Evolutionary conservation across 1,140 invertebrate genomes (phyloP).

Genomic region (Trichonephila inaurata): DNA sequence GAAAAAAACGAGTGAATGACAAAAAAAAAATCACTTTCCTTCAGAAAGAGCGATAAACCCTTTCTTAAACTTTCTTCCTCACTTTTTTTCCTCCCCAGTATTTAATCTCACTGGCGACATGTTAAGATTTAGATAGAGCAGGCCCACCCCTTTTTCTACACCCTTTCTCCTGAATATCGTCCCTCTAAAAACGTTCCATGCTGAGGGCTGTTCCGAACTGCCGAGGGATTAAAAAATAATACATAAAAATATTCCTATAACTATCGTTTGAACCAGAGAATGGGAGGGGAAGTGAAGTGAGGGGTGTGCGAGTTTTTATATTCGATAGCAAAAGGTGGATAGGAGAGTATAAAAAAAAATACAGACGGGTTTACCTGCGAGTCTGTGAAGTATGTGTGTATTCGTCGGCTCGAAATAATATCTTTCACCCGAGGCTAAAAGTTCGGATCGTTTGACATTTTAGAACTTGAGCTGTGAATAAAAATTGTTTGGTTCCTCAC

Average conservation of each 20-base stretch:
- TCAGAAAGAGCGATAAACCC: constrained; percentile 6
- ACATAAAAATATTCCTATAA: background rate
- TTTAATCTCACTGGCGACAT: background rate
- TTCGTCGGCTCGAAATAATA: background rate
- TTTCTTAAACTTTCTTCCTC: constrained; percentile 11
- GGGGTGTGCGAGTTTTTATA: background rate
- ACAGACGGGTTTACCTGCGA: background rate
- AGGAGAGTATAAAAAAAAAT: background rate
- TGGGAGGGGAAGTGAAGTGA: background rate
- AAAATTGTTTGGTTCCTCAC: constrained; percentile 10
- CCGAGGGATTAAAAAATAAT: background rate
- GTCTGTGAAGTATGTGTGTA: background rate
- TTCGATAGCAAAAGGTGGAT: background rate
- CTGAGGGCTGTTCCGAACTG: background rate
- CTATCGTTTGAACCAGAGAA: background rate
- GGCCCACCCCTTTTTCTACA: background rate
- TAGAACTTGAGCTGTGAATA: background rate
- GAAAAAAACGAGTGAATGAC: too few species aligned
- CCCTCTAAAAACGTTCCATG: background rate
- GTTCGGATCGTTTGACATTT: constrained; percentile 16
- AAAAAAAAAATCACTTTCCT: background rate
- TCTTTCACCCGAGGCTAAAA: constrained; percentile 8
- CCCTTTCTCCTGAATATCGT: background rate
- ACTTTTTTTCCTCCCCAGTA: background rate
- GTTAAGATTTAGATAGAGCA: background rate